Evolutionary conservation across 2,888 invertebrate species (phyloP), one percentile per base, ranked within the genome.

Genomic region (Yponomeuta plumbellus): DNA sequence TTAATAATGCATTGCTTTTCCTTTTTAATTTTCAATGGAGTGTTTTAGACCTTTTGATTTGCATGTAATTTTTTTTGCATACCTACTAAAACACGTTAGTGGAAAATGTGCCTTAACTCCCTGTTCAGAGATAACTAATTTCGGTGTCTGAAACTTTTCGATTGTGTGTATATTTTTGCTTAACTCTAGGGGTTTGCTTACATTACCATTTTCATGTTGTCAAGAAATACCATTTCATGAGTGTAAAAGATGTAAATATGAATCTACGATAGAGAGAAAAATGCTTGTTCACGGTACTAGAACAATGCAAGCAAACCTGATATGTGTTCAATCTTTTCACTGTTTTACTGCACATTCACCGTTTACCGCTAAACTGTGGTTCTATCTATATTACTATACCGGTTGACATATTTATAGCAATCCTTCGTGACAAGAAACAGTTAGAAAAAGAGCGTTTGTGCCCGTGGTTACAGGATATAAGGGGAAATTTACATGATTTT

Each of bases 41-140:
- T 89, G 84, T 89, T 61, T 61, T 57, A 75, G 74, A 72, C 66
- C 70, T 72, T 79, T 71, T 79, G 75, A 83, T 89, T 90, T 90
- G 90, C 90, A 91, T 91, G 90, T 91, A 87, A 71, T 83, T 84
- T 91, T 78, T 83, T 90, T 91, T 91, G 91, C 89, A 78, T 81
- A 75, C 69, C 85, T 86, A 89, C 86, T 73, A 61, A 11, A 17
- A 11, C 61, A 22, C 40, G 3, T 73, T 79, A 80, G 78, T 75
- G 76, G 76, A 23, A 56, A 23, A 56, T 44, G 13, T 64, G 40
- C 23, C 74, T 52, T 68, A 70, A 73, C 68, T 70, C 70, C 68
- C 78, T 72, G 73, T 71, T 81, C 78, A 78, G 79, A 80, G 77
- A 76, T 80, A 76, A 81, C 79, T 75, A 74, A 72, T 72, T 70